These are phyloP conservation scores for Sicus ferrugineus DNA, from an alignment of 2,888 invertebrate species.

Conservation along the genomic window DNA sequence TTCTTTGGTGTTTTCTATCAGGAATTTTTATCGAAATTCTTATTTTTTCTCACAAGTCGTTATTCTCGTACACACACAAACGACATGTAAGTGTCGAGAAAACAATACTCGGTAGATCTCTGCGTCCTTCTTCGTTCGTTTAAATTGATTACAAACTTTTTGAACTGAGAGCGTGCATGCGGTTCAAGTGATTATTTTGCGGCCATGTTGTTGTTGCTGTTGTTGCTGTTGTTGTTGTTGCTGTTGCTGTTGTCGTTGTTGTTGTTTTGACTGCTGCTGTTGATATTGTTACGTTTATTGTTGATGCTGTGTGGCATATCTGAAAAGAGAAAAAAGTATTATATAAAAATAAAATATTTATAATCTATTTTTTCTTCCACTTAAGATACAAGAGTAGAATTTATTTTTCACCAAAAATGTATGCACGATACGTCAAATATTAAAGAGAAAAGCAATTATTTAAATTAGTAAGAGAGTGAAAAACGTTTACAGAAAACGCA, in stretches of 20 bases:
- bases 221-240: constrained; percentile 9
- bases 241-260: constrained; percentile 10
- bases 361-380: background rate
- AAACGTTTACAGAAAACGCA: background rate
- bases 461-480: background rate
- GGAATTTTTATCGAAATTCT: constrained; percentile 29
- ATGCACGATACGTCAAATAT: too few species aligned
- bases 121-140: background rate
- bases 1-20: constrained; percentile 12
- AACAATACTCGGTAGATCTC: background rate
- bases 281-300: constrained; percentile 7
- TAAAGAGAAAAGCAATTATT: too few species aligned
- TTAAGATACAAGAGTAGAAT: background rate
- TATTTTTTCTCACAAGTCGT: background rate
- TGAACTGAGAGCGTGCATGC: constrained; percentile 1
- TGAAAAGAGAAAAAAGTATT: constrained; percentile 15
- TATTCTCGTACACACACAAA: constrained; percentile 10
- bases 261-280: too few species aligned
- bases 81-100: background rate
- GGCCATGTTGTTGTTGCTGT: constrained; percentile 3
- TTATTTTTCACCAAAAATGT: background rate
- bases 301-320: constrained; percentile 26
- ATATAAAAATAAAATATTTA: constrained; percentile 1
- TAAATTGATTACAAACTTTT: constrained; percentile 17
- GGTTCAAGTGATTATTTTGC: constrained; percentile 20